Evolutionary conservation across 1,140 invertebrate genomes (phyloP), one percentile per base, ranked within the genome.

Genomic region (Drosophila sturtevanti): DNA sequence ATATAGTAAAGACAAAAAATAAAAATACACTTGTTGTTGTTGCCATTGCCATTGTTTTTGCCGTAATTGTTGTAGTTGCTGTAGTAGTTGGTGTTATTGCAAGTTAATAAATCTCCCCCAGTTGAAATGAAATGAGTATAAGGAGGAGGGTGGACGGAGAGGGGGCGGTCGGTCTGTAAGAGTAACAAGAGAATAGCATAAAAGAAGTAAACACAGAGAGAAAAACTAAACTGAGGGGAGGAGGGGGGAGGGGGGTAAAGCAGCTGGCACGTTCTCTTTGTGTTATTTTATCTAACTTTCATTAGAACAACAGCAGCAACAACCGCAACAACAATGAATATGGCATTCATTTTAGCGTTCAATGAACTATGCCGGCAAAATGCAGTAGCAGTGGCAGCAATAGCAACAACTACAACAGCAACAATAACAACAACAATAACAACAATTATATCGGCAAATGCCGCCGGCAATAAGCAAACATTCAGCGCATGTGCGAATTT

Each of bases 271-370:
- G 34, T 51, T 68, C 55, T 72, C 72, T 58, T 71, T 84, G 67
- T 84, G 67, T 64, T 77, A 77, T 84, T 84, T 80, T 85, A 84
- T 84, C 77, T 85, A 77, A 84, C 81, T 85, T 84, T 81, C 72
- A 85, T 85, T 80, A 85, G 72, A 77, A 84, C 73, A 73, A 85
- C 77, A 79, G 68, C 62, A 79, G 48, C 56, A 63, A 58, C 62
- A 72, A 77, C 63, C 55, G 64, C 72, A 68, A 56, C 35, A 62
- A 54, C 51, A 48, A 48, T 48, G 16, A 48, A 48, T 37, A 37
- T 74, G 72, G 78, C 78, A 81, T 81, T 81, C 78, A 81, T 38
- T 77, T 61, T 27, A 54, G 63, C 81, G 81, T 85, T 85, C 81
- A 81, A 73, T 85, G 81, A 85, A 85, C 81, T 85, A 75, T 48